Base-by-base conservation (phyloP, 2,113 vertebrate species). In the Xiphias gladius region DNA sequence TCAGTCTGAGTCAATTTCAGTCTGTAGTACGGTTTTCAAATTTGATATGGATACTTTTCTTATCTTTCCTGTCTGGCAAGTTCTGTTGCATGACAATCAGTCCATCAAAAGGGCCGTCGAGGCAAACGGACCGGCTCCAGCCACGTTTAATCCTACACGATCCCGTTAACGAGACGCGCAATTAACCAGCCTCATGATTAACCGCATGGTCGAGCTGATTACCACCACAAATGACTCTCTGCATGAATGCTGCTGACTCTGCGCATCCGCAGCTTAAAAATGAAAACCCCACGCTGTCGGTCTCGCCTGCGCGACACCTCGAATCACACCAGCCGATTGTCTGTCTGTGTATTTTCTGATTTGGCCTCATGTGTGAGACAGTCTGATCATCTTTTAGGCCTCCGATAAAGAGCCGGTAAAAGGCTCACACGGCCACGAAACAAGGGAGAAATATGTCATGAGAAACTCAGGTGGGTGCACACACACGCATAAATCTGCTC, bases 341-440 rank as follows among this genome's bases (percentile, higher is more conserved):
- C 6, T 65, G 22, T 50, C 3, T 37, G 14, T 71, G n/a, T 50
- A 2, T 17, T 9, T 39, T 5, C 68, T 86, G 70, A 67, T 84
- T 80, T 54, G 65, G n/a, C n/a, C 82, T 88, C 39, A 64, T 63
- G 65, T 87, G 71, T 87, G 50, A 88, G 77, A 72, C 12, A 67
- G 41, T 94, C 17, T 94, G 86, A 59, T 94, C 87, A 46, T 93
- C 39, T 94, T 95, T 89, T 91, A 96, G 95, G 94, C 86, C 26
- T 67, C 66, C 16, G 17, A 62, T 79, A 93, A 85, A 63, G 84
- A 82, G 76, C 57, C 19, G 30, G 68, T 91, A 87, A 86, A 86
- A 63, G 67, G 39, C 62, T 76, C 83, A n/a, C 76, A 76, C 28
- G 58, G 77, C 80, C 67, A 54, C 3, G 89, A 92, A 37, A 86